phyloP scores from a whole-genome alignment of 2,888 invertebrate genomes.

The Acanthacorydalis orientalis region DNA sequence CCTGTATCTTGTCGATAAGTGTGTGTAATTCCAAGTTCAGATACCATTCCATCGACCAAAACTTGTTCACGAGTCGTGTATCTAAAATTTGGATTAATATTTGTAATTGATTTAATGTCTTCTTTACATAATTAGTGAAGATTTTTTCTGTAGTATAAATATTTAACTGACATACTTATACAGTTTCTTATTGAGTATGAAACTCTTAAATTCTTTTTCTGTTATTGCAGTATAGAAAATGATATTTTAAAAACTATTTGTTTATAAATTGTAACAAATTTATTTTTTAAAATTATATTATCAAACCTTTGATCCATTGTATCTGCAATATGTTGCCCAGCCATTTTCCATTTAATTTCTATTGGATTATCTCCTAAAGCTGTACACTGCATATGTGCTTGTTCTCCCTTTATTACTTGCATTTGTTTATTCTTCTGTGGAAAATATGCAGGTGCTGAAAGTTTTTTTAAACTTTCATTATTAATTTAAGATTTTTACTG shows the following conservation, averaged over 20 bases:
- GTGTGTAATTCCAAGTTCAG: conserved; percentile 68
- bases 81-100: conserved; percentile 20
- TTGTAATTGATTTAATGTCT: too few relatives aligned
- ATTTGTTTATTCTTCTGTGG: conserved; percentile 68
- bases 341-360: conserved; percentile 69
- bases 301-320: conserved; percentile 48
- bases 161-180: too few relatives aligned
- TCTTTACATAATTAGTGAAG: too few relatives aligned
- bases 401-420: conserved; percentile 66
- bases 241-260: not conserved
- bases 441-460: conserved; percentile 66
- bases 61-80: conserved; percentile 62
- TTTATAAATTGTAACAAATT: conserved; percentile 1
- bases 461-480: not conserved
- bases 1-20: conserved; percentile 81
- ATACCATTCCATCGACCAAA: conserved; percentile 65
- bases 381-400: conserved; percentile 71
- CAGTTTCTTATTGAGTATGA: too few relatives aligned
- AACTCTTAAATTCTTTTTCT: too few relatives aligned
- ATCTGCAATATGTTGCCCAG: conserved; percentile 56
- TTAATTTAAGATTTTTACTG: too few relatives aligned
- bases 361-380: conserved; percentile 78
- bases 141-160: too few relatives aligned
- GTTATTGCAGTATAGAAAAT: too few relatives aligned
- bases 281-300: not conserved